Percentiles rank a stretch among this genome's conserved stretches.
Conservation (phyloP, 2,797 vertebrate genomes). For the Ptychadena robeensis region DNA sequence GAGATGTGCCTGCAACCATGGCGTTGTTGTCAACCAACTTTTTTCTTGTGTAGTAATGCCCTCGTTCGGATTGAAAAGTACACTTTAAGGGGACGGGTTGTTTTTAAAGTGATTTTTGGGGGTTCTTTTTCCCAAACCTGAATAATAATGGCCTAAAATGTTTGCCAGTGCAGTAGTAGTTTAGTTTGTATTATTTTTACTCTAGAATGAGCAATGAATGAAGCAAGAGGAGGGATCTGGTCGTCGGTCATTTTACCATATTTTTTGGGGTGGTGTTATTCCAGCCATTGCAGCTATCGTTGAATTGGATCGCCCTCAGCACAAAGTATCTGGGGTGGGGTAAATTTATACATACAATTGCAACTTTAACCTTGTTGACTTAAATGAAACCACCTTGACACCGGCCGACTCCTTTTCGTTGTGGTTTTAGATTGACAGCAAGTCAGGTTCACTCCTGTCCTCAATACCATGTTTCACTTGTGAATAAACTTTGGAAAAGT, state of each 20-base stretch:
- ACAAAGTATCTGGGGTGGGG: background rate
- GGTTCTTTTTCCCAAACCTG: no score
- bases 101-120: no score
- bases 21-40: background rate
- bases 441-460: no score
- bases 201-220: background rate
- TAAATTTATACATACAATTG: background rate
- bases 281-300: background rate
- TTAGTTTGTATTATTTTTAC: background rate
- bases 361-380: background rate
- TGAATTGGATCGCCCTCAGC: background rate
- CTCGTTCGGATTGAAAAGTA: background rate
- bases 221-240: no score
- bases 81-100: no score
- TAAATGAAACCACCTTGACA: background rate
- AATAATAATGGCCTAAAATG: background rate
- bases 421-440: no score
- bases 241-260: no score
- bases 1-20: background rate
- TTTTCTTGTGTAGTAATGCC: background rate
- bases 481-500: background rate
- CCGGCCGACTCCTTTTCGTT: background rate
- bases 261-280: background rate
- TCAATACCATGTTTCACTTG: background rate
- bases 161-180: background rate